phyloP scores from a whole-genome alignment of 1,140 invertebrate species.

The Maconellicoccus hirsutus region DNA sequence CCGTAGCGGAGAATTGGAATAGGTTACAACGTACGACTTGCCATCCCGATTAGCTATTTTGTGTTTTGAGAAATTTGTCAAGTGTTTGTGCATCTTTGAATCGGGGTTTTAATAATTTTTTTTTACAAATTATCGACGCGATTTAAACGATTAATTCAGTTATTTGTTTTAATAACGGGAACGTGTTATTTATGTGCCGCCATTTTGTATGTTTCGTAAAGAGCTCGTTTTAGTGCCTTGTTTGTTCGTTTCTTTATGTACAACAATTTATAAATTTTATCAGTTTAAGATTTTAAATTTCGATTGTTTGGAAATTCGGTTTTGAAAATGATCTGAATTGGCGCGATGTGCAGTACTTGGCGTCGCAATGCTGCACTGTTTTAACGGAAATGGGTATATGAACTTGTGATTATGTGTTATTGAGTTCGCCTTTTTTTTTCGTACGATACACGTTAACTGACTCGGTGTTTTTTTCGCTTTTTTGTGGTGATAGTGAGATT shows the following conservation, averaged over 20 bases:
- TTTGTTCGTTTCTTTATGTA: conserved; percentile 14
- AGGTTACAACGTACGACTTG: conserved; percentile 21
- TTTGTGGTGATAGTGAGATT: background rate
- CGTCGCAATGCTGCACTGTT: background rate
- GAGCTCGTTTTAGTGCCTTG: conserved; percentile 16
- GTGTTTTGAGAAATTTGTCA: conserved; percentile 18
- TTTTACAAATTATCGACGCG: background rate
- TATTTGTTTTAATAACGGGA: conserved; percentile 13
- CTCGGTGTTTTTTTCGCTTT: background rate
- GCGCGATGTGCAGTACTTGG: background rate
- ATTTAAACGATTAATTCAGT: background rate
- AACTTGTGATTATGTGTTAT: conserved; percentile 11
- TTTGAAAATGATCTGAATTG: background rate
- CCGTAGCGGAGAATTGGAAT: conserved; percentile 13
- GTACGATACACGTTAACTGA: background rate
- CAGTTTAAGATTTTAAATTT: background rate
- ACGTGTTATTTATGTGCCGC: conserved; percentile 18
- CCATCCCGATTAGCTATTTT: conserved; percentile 20
- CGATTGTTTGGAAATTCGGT: background rate
- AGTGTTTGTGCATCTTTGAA: conserved; percentile 15
- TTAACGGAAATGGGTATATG: conserved; percentile 10
- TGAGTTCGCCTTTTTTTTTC: background rate
- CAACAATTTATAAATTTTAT: background rate
- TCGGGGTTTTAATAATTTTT: conserved; percentile 4
- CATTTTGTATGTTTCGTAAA: conserved; percentile 21